Conservation (phyloP, 2,797 vertebrate species). For the Salmo trutta region DNA sequence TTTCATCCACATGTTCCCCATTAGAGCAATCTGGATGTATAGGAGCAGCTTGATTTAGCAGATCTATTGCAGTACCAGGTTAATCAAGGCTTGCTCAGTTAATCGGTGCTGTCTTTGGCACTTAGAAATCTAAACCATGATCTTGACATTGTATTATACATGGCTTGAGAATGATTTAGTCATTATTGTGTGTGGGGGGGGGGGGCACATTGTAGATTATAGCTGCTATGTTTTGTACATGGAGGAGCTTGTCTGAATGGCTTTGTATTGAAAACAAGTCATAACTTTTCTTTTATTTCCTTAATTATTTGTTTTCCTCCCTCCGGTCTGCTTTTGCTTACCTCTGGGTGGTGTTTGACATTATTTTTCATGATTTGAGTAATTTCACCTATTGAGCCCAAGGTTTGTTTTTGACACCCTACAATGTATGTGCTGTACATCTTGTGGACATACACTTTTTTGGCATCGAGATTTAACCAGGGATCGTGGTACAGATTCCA, state of each 20-base stretch:
- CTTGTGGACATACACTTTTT: not conserved
- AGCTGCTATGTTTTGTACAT: not conserved
- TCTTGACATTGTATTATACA: slow-evolving; percentile 23
- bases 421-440: not conserved
- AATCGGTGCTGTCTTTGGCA: slow-evolving; percentile 7
- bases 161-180: slow-evolving; percentile 24
- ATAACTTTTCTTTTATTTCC: not conserved
- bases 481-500: not conserved
- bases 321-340: slow-evolving; percentile 4
- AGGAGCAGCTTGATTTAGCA: slow-evolving; percentile 16
- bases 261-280: not conserved
- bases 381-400: not conserved
- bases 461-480: not conserved
- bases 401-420: not conserved
- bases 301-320: not conserved
- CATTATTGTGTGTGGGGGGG: not conserved
- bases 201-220: not conserved
- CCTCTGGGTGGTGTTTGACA: not conserved
- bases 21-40: not conserved
- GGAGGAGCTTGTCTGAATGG: not conserved
- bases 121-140: slow-evolving; percentile 25
- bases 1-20: not conserved
- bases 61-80: too few species aligned
- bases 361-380: not conserved
- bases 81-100: slow-evolving; percentile 6